phyloP scores from a whole-genome alignment of 2,797 vertebrate genomes.

The Poeciliopsis gracilis region DNA sequence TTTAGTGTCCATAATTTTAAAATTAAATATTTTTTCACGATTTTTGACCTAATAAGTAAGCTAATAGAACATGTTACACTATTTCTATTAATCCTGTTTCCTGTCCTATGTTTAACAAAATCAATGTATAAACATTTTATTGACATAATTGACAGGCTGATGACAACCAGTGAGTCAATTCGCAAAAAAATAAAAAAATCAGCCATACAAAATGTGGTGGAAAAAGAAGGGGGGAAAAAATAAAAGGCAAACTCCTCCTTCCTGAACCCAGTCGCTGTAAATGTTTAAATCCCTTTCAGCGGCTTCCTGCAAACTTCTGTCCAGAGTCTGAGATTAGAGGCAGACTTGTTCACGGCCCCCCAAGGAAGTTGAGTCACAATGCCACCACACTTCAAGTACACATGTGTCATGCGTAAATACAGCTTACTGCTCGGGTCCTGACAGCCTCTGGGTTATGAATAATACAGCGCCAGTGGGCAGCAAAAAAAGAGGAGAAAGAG shows the following conservation, averaged over 20 bases:
- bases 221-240: background rate
- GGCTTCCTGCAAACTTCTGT: slow-evolving; percentile 45
- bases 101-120: background rate
- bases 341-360: slow-evolving; percentile 41
- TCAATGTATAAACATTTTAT: background rate
- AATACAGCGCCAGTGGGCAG: slow-evolving; percentile 62
- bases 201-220: slow-evolving; percentile 14
- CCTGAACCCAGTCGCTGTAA: slow-evolving; percentile 8
- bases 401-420: slow-evolving; percentile 62
- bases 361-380: slow-evolving; percentile 58
- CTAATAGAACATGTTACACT: background rate
- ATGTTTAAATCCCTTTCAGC: slow-evolving; percentile 23
- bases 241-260: background rate
- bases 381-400: slow-evolving; percentile 53
- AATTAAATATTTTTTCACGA: background rate
- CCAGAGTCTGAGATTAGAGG: slow-evolving; percentile 42
- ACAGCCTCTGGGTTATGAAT: slow-evolving; percentile 64
- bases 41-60: background rate
- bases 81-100: background rate
- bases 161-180: background rate
- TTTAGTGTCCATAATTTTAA: background rate
- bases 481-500: background rate
- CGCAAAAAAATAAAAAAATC: background rate
- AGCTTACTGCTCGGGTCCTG: slow-evolving; percentile 48
- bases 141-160: background rate